A percentile compares a stretch with the other conserved stretches of the same genome.
Evolutionary conservation across 2,888 invertebrate species (phyloP).

Genomic region (Cerastoderma edule): DNA sequence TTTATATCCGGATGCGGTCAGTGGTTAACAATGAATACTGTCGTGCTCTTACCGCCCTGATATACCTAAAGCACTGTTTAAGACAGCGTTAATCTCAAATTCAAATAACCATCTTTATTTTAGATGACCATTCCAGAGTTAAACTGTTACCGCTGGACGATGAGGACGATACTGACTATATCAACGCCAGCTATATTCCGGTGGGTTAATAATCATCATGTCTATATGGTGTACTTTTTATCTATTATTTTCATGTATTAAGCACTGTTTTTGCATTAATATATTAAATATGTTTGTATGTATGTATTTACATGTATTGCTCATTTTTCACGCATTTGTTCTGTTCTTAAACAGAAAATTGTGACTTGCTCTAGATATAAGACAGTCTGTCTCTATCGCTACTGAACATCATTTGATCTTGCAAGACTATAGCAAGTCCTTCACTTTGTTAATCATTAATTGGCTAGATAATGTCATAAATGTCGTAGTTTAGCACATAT

Average conservation of each 20-base stretch:
- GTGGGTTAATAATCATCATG: constrained; percentile 85
- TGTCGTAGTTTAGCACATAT: too few relatives aligned
- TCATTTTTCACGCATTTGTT: not conserved
- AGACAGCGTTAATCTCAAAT: not conserved
- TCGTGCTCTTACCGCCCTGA: not conserved
- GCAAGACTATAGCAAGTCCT: too few relatives aligned
- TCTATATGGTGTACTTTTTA: not conserved
- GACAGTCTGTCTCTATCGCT: too few relatives aligned
- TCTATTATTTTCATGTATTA: not conserved
- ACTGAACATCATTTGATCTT: too few relatives aligned
- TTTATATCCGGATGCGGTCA: not conserved
- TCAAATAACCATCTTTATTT: constrained; percentile 56
- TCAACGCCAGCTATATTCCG: constrained; percentile 90
- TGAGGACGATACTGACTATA: constrained; percentile 88
- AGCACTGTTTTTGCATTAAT: not conserved
- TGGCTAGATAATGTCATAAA: too few relatives aligned
- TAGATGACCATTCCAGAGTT: constrained; percentile 89
- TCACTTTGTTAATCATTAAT: too few relatives aligned
- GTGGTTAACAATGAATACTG: not conserved
- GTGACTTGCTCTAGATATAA: too few relatives aligned
- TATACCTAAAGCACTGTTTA: not conserved
- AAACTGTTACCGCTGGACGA: constrained; percentile 86
- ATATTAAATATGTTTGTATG: not conserved
- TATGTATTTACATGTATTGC: not conserved
- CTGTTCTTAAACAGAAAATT: not conserved